Percentiles rank a stretch among this genome's conserved stretches.
These are phyloP conservation scores for Azorinus chamasolen DNA, from an alignment of 2,888 invertebrate species.

Conservation along the genomic window DNA sequence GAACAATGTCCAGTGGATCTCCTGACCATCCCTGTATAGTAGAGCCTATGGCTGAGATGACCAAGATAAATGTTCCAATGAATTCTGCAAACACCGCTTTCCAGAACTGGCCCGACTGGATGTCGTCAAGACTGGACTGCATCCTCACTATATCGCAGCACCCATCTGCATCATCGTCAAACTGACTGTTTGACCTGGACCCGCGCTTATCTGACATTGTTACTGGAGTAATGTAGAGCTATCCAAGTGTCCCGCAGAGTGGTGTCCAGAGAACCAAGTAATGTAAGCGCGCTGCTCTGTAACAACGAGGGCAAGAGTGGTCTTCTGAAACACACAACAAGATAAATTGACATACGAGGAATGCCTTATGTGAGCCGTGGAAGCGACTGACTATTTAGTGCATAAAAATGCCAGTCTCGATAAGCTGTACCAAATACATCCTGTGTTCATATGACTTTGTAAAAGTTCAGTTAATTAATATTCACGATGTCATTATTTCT, in stretches of 20 bases:
- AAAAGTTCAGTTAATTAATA: too few relatives aligned
- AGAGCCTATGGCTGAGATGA: slow-evolving; percentile 93
- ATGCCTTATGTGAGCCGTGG: too few relatives aligned
- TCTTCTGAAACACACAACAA: too few relatives aligned
- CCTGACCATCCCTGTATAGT: slow-evolving; percentile 46
- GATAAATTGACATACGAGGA: too few relatives aligned
- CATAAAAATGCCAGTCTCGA: too few relatives aligned
- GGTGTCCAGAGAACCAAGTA: neutral
- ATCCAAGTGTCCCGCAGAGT: neutral
- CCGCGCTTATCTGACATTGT: slow-evolving; percentile 2
- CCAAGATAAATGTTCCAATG: slow-evolving; percentile 94
- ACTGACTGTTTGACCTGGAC: neutral
- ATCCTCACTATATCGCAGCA: slow-evolving; percentile 1
- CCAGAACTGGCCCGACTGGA: slow-evolving; percentile 88
- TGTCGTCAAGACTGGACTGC: slow-evolving; percentile 69
- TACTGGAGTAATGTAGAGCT: neutral
- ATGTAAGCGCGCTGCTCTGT: neutral
- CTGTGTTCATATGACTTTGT: too few relatives aligned
- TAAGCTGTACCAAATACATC: too few relatives aligned
- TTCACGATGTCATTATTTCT: too few relatives aligned
- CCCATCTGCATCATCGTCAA: neutral
- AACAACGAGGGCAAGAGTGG: too few relatives aligned
- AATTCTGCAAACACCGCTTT: slow-evolving; percentile 94
- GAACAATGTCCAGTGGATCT: slow-evolving; percentile 84
- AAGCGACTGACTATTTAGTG: too few relatives aligned